Evolutionary conservation across 2,888 invertebrate genomes (phyloP).

Genomic region (Alloscopus bannaensis): DNA sequence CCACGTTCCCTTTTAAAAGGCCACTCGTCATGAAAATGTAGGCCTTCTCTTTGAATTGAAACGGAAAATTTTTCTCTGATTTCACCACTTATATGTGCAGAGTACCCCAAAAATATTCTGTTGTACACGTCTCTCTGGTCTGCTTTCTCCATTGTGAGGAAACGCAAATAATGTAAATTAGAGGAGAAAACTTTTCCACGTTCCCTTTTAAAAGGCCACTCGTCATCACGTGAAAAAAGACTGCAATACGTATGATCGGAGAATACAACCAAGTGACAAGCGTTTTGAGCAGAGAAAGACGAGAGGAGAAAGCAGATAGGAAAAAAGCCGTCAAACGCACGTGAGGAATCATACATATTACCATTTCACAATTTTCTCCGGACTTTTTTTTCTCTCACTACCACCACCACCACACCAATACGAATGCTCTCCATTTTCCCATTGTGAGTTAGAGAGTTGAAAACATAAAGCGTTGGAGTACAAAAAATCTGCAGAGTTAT

Average conservation of each 20-base stretch:
- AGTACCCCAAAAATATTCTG: no score
- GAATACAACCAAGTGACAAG: no score
- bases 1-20: constrained; percentile 1
- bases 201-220: constrained; percentile 13
- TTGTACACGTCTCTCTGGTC: no score
- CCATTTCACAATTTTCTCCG: constrained; percentile 41
- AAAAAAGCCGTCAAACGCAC: constrained; percentile 71
- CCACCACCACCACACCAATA: background rate
- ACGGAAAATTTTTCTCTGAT: background rate
- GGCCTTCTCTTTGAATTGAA: background rate
- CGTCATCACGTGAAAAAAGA: constrained; percentile 3
- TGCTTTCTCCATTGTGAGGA: constrained; percentile 19
- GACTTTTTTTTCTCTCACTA: background rate
- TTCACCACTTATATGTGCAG: no score
- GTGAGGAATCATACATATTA: constrained; percentile 71
- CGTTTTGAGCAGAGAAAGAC: no score
- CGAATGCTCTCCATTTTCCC: no score
- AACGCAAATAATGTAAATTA: constrained; percentile 53
- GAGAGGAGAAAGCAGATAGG: constrained; percentile 44
- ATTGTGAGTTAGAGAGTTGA: background rate
- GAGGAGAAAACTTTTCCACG: background rate
- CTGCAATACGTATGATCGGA: background rate
- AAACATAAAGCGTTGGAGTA: background rate
- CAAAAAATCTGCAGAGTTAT: constrained; percentile 42
- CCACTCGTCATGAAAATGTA: constrained; percentile 10